A percentile compares a stretch with the other conserved stretches of the same genome.
phyloP scores from a whole-genome alignment of 2,113 vertebrate species.

The Choloepus hoffmanni region DNA sequence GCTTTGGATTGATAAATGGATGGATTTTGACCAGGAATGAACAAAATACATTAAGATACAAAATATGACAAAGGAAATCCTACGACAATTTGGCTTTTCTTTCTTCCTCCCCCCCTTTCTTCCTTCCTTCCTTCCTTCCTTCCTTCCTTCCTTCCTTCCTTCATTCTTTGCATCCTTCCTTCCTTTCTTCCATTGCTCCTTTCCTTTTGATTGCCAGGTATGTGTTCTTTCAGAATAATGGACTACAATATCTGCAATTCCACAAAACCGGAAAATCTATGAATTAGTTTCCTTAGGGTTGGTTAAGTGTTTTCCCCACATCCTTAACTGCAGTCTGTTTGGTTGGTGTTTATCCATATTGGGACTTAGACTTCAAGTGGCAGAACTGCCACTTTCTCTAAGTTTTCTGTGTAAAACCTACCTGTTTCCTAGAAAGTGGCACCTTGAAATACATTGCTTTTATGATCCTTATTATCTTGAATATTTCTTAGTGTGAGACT shows the following conservation, averaged over 20 bases:
- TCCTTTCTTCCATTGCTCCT: background rate
- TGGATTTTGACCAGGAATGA: too few species aligned
- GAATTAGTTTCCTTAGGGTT: background rate
- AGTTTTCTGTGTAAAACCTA: background rate
- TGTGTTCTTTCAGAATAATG: background rate
- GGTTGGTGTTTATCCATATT: background rate
- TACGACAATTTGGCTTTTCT: too few species aligned
- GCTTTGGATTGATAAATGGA: too few species aligned
- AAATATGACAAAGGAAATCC: too few species aligned
- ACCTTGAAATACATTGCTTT: background rate
- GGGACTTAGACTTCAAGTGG: background rate
- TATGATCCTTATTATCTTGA: background rate
- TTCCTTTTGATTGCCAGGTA: background rate
- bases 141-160: too few species aligned
- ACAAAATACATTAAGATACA: too few species aligned
- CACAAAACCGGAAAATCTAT: background rate
- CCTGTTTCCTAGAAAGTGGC: background rate
- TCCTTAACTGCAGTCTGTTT: background rate
- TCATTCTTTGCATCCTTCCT: too few species aligned
- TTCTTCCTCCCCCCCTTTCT: too few species aligned
- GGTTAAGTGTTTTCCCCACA: background rate
- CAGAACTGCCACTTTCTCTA: background rate
- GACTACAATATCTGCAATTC: background rate
- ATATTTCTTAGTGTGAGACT: slow-evolving; percentile 4
- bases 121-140: too few species aligned